These are phyloP conservation scores for Sesia apiformis DNA, from an alignment of 2,888 invertebrate genomes.

Conservation along the genomic window DNA sequence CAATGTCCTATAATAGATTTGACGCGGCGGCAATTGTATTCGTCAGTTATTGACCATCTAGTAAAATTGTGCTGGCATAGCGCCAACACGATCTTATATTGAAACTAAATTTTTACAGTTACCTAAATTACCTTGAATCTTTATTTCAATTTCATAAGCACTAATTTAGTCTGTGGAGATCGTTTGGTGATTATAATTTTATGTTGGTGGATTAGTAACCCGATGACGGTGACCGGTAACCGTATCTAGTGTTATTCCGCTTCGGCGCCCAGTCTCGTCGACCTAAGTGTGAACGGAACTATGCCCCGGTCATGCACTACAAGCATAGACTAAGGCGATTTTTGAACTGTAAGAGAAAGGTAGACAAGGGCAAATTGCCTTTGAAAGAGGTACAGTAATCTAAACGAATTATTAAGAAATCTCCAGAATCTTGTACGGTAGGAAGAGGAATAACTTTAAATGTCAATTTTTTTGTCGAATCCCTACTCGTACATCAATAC, in stretches of 20 bases:
- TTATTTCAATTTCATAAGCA: slow-evolving; percentile 7
- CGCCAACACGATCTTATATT: slow-evolving; percentile 26
- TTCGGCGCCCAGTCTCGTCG: slow-evolving; percentile 22
- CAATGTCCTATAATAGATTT: no score
- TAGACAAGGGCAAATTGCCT: no score
- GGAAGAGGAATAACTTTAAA: no score
- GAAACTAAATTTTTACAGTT: background rate
- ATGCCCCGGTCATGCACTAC: slow-evolving; percentile 35
- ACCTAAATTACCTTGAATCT: slow-evolving; percentile 7
- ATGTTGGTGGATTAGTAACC: slow-evolving; percentile 30
- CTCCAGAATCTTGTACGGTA: no score
- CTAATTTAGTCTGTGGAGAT: slow-evolving; percentile 8
- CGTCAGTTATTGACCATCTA: slow-evolving; percentile 28
- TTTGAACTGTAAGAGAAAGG: no score
- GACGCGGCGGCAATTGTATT: slow-evolving; percentile 12
- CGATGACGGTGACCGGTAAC: slow-evolving; percentile 42
- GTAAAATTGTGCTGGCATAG: slow-evolving; percentile 25
- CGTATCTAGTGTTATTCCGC: slow-evolving; percentile 58
- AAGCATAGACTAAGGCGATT: background rate
- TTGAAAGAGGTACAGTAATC: no score
- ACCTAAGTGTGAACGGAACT: slow-evolving; percentile 35
- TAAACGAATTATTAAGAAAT: no score
- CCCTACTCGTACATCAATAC: no score
- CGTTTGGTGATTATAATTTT: slow-evolving; percentile 1
- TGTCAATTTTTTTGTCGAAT: no score